Percentiles rank a stretch among this genome's conserved stretches.
These are phyloP conservation scores for Pelmatolapia mariae DNA, from an alignment of 2,113 vertebrate genomes.

Conservation along the genomic window DNA sequence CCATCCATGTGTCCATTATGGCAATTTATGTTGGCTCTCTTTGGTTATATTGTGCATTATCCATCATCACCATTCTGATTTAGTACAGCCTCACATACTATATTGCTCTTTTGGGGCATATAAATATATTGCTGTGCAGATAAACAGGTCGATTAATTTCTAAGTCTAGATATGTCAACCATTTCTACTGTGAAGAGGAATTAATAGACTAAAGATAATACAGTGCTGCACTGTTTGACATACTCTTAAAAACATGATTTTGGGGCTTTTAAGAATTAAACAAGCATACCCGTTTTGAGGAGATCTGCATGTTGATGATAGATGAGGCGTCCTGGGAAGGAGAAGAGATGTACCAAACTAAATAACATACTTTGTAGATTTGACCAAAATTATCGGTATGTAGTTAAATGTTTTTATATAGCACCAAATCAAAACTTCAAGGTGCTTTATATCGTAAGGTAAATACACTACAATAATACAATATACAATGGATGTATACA, in stretches of 20 bases:
- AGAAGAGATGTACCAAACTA: not conserved
- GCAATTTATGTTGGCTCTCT: not conserved
- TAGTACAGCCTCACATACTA: not conserved
- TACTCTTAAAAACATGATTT: not conserved
- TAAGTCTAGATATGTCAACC: not conserved
- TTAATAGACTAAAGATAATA: not conserved
- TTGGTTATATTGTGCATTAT: not conserved
- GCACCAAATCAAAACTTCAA: not conserved
- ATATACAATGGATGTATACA: not conserved
- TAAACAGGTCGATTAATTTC: not conserved
- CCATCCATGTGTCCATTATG: not conserved
- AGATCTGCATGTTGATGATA: constrained; percentile 90
- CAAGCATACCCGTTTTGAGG: constrained; percentile 87
- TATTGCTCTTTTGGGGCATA: not conserved
- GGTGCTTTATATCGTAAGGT: not conserved
- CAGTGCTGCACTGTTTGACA: not conserved
- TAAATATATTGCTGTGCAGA: not conserved
- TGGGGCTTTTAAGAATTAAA: not conserved
- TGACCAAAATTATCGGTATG: not conserved
- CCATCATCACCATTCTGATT: not conserved
- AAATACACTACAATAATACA: not conserved
- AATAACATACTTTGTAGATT: not conserved
- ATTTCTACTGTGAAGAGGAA: not conserved
- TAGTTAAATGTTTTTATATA: not conserved
- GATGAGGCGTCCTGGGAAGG: constrained; percentile 79